Conservation (phyloP, 1,140 invertebrate species). For the Heterodera carotae region DNA sequence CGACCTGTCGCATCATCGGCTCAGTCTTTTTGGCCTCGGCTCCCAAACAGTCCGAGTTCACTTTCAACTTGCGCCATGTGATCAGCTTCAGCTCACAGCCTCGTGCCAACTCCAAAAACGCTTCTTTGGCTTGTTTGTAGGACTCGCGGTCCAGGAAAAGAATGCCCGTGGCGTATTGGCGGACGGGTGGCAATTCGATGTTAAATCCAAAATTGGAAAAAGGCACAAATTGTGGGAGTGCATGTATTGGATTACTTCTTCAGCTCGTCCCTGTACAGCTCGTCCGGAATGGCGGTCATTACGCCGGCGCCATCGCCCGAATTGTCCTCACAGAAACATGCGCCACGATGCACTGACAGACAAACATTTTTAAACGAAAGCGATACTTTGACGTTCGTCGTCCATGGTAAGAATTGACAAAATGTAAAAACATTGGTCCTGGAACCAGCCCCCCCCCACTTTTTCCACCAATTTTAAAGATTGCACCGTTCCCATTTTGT, state of each 20-base stretch:
- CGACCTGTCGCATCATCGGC: conserved; percentile 87
- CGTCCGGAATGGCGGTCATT: conserved; percentile 90
- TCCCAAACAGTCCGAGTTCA: conserved; percentile 81
- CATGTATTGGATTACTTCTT: conserved; percentile 70
- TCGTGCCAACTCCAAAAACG: conserved; percentile 79
- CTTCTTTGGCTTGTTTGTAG: conserved; percentile 77
- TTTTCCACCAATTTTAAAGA: too few relatives aligned
- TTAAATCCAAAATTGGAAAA: conserved; percentile 68
- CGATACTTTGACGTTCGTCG: too few relatives aligned
- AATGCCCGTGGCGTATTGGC: conserved; percentile 91
- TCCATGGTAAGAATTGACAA: too few relatives aligned
- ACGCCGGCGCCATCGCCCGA: conserved; percentile 97
- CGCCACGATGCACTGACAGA: conserved; percentile 82
- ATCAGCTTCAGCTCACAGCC: conserved; percentile 75
- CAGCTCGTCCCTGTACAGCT: conserved; percentile 81
- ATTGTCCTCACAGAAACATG: conserved; percentile 96
- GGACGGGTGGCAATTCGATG: conserved; percentile 80
- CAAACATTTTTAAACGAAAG: too few relatives aligned
- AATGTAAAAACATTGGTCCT: too few relatives aligned
- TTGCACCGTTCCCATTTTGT: too few relatives aligned
- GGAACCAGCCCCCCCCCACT: too few relatives aligned
- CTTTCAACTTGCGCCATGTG: conserved; percentile 87
- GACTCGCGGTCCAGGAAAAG: conserved; percentile 85
- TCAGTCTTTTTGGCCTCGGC: conserved; percentile 86
- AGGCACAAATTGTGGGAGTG: not conserved